phyloP scores from a whole-genome alignment of 2,797 vertebrate genomes.

The Enteromius trimaculatus region DNA sequence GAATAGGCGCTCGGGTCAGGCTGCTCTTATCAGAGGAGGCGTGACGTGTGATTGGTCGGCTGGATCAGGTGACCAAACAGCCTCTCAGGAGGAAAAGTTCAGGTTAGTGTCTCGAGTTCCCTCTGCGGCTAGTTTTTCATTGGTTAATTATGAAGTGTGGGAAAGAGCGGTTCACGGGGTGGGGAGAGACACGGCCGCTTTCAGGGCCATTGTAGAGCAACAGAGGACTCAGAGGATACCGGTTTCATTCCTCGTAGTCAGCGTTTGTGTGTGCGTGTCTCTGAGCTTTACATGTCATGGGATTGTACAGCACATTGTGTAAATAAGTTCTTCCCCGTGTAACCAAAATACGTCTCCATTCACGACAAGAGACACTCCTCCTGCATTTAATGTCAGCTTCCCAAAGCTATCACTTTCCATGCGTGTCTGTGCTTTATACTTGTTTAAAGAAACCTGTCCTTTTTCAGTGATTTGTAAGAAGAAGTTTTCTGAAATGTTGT shows the following conservation, averaged over 20 bases:
- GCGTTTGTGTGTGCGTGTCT: conserved; percentile 4
- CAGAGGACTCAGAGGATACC: conserved; percentile 36
- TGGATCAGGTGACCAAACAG: conserved; percentile 49
- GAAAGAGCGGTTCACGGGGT: conserved; percentile 52
- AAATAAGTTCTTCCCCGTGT: conserved; percentile 34
- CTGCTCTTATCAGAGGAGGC: conserved; percentile 30
- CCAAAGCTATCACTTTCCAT: conserved; percentile 50
- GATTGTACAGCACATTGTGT: conserved; percentile 45
- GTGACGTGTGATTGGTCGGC: conserved; percentile 34
- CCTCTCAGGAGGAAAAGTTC: conserved; percentile 54
- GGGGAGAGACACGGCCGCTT: conserved; percentile 31
- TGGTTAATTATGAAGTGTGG: conserved; percentile 61
- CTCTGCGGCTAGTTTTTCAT: conserved; percentile 38
- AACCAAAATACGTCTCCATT: conserved; percentile 51
- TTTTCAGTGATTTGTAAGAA: background rate
- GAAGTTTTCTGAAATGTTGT: background rate
- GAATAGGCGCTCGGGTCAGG: background rate
- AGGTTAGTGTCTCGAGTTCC: conserved; percentile 49
- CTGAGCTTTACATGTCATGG: conserved; percentile 30
- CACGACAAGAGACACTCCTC: conserved; percentile 30
- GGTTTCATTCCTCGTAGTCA: conserved; percentile 36
- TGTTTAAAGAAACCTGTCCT: background rate
- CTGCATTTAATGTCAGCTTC: conserved; percentile 51
- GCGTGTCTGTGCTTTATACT: background rate
- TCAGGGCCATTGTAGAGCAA: conserved; percentile 15